Evolutionary conservation across 2,797 vertebrate species (phyloP).

Genomic region (Epinephelus awoara): DNA sequence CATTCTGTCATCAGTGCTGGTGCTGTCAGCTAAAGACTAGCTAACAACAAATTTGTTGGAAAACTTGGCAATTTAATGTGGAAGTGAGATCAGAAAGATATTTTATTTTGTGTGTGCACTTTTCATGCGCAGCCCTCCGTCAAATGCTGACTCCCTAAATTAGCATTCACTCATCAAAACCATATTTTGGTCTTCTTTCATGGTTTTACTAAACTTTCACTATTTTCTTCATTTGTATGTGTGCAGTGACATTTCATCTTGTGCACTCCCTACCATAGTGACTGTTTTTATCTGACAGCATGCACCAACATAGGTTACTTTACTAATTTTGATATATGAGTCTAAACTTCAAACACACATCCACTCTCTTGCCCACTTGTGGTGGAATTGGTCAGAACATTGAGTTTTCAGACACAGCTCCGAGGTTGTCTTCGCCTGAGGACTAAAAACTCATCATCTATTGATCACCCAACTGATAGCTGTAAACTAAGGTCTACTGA

Average conservation of each 20-base stretch:
- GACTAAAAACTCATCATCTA: conserved; percentile 55
- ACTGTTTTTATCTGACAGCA: background rate
- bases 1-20: no score
- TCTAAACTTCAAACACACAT: conserved; percentile 4
- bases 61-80: no score
- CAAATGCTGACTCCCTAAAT: no score
- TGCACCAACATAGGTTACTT: background rate
- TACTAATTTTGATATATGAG: conserved; percentile 8
- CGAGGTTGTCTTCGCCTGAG: background rate
- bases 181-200: no score
- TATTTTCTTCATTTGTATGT: background rate
- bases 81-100: no score
- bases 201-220: no score
- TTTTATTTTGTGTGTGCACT: no score
- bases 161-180: no score
- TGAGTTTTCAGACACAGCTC: conserved; percentile 31
- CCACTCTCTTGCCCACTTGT: conserved; percentile 1
- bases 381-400: conserved; percentile 54
- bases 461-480: conserved; percentile 57
- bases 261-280: background rate
- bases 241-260: background rate
- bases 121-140: no score
- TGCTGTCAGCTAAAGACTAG: no score
- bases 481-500: conserved; percentile 55
- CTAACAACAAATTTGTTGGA: no score